A percentile compares a stretch with the other conserved stretches of the same genome.
phyloP scores from a whole-genome alignment of 2,888 invertebrate species.

The Caradrina kadenii region DNA sequence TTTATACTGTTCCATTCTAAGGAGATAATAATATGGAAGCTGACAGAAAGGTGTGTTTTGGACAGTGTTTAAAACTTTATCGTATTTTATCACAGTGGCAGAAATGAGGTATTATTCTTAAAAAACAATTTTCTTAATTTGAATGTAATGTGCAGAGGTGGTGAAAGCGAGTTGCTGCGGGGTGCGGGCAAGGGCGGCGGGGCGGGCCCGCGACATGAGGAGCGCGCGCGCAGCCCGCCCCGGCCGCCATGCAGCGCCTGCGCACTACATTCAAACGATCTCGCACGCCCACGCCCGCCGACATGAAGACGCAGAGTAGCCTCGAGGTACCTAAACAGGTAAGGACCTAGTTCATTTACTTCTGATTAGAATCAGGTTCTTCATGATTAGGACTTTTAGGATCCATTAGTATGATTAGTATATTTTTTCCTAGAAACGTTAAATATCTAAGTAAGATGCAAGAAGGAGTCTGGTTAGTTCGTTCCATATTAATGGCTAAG shows the following conservation, averaged over 20 bases:
- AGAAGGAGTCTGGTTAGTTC: neutral
- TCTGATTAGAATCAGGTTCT: neutral
- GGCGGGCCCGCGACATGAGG: constrained; percentile 87
- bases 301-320: constrained; percentile 97
- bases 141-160: constrained; percentile 62
- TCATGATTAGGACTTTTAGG: neutral
- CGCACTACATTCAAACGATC: constrained; percentile 97
- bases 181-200: constrained; percentile 81
- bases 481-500: too few species aligned
- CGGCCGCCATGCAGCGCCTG: constrained; percentile 93
- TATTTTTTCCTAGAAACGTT: neutral
- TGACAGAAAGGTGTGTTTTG: neutral
- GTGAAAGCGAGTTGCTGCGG: constrained; percentile 70
- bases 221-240: constrained; percentile 86
- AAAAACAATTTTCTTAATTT: neutral
- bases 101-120: neutral
- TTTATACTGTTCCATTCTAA: too few species aligned
- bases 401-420: neutral
- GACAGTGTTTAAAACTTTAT: neutral
- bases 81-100: constrained; percentile 53
- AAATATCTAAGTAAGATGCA: neutral
- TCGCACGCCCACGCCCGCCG: constrained; percentile 96
- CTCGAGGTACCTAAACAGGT: constrained; percentile 97
- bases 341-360: constrained; percentile 27
- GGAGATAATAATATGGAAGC: neutral